Conservation (phyloP, 2,888 invertebrate species). For the Cyclophora albipunctata region DNA sequence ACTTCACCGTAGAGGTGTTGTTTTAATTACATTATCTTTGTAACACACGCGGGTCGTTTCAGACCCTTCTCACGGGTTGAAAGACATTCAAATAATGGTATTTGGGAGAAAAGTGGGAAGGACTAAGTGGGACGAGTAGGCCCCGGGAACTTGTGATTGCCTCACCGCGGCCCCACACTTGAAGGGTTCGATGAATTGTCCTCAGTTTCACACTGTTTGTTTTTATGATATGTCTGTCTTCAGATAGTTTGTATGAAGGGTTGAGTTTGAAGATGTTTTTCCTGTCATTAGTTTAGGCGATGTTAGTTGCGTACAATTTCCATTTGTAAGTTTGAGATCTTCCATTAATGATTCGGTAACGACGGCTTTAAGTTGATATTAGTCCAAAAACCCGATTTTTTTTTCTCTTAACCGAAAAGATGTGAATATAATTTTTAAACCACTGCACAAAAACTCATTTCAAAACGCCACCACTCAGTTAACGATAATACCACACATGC, state of each 20-base stretch:
- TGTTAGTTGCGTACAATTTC: too few species aligned
- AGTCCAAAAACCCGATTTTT: too few species aligned
- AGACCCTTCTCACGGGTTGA: constrained; percentile 72
- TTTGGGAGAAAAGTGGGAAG: constrained; percentile 49
- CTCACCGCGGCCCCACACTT: constrained; percentile 52
- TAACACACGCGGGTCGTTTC: constrained; percentile 54
- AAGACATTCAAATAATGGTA: constrained; percentile 75
- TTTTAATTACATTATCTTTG: constrained; percentile 75
- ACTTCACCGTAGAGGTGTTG: constrained; percentile 64
- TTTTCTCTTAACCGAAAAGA: too few species aligned
- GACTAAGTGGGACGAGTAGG: constrained; percentile 18
- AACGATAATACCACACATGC: constrained; percentile 14
- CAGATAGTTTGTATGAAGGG: background rate
- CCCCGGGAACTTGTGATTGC: constrained; percentile 61
- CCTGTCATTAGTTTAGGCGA: constrained; percentile 2
- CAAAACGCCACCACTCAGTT: background rate
- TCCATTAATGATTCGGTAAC: too few species aligned
- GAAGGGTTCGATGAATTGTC: constrained; percentile 56
- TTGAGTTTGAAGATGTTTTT: constrained; percentile 2
- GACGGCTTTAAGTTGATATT: too few species aligned
- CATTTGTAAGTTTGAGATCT: too few species aligned
- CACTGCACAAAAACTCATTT: too few species aligned
- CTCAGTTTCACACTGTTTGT: constrained; percentile 24
- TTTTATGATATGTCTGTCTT: constrained; percentile 24
- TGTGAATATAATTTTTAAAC: too few species aligned